Base-by-base conservation (phyloP, 2,797 vertebrate species). In the Aotus griseimembra region DNA sequence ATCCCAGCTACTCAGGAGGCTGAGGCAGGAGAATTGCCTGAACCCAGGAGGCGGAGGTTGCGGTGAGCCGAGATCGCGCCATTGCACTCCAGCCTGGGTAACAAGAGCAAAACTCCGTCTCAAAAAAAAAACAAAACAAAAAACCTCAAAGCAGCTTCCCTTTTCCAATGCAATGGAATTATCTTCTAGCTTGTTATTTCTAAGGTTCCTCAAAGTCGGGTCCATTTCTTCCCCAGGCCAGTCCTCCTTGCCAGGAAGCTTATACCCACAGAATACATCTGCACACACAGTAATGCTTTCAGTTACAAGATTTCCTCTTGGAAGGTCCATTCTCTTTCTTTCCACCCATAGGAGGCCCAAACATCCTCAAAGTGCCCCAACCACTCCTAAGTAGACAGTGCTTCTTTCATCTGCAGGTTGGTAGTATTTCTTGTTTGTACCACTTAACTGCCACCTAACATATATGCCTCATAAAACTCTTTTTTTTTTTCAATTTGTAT, bases 281-380 rank as follows among this genome's bases (percentile, higher is more conserved):
- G 13, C 1, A 19, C 14, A 17, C 22, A 22, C 4, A 0, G n/a
- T 4, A 26, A 30, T 1, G 57, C 30, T 19, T 64, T 58, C 12
- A 11, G 22, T 39, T 46, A 19, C 33, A 70, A 86, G 28, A 41
- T 20, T 26, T 28, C 24, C n/a, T 73, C 76, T 41, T 8, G 22
- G 46, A 77, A 93, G 28, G 28, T 1, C 28, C 2, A 1, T 75
- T 73, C 17, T 86, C 33, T 82, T 33, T 58, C 52, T 55, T 61
- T 28, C 41, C 7, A 15, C 44, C 17, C 19, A 4, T 6, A 28
- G 52, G 28, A 44, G 61, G 57, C 61, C 57, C 46, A 39, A 36
- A 24, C 44, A 19, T 50, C 64, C 55, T 50, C 67, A 33, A 75
- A 39, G n/a, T 33, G 33, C n/a, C 52, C 50, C 12, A 3, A 17